Percentiles rank a stretch among this genome's conserved stretches.
Evolutionary conservation across 2,888 invertebrate genomes (phyloP).

Genomic region (Acrobasis suavella): DNA sequence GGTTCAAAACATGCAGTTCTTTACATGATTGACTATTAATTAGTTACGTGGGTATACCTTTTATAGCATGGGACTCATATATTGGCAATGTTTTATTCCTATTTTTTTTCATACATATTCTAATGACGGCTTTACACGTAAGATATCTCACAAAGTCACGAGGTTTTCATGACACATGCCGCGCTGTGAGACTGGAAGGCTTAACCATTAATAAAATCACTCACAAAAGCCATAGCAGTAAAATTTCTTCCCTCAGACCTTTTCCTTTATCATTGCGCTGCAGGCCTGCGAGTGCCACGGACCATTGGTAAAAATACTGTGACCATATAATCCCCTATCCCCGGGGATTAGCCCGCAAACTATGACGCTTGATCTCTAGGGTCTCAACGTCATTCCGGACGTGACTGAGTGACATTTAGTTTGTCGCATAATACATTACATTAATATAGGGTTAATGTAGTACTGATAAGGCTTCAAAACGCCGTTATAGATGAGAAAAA

Average conservation of each 20-base stretch:
- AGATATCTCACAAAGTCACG: no score
- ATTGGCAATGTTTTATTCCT: no score
- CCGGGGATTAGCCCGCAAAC: slow-evolving; percentile 16
- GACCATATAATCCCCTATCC: slow-evolving; percentile 20
- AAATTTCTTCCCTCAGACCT: slow-evolving; percentile 2
- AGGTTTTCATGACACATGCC: no score
- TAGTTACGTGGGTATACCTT: no score
- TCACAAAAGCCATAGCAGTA: neutral
- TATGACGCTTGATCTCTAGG: slow-evolving; percentile 17
- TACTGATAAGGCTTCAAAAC: neutral
- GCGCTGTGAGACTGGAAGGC: no score
- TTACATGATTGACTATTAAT: no score
- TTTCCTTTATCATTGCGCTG: slow-evolving; percentile 13
- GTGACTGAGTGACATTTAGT: slow-evolving; percentile 19
- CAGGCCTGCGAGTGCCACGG: slow-evolving; percentile 10
- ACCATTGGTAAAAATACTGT: slow-evolving; percentile 21
- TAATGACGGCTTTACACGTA: no score
- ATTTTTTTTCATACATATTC: no score
- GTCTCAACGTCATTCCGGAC: slow-evolving; percentile 9
- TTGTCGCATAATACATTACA: slow-evolving; percentile 16
- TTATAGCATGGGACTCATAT: no score
- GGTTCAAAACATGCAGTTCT: no score
- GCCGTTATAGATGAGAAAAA: no score
- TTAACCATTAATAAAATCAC: no score
- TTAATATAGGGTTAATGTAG: neutral